Evolutionary conservation across 2,888 invertebrate species (phyloP).

Genomic region (Norana najaformis): DNA sequence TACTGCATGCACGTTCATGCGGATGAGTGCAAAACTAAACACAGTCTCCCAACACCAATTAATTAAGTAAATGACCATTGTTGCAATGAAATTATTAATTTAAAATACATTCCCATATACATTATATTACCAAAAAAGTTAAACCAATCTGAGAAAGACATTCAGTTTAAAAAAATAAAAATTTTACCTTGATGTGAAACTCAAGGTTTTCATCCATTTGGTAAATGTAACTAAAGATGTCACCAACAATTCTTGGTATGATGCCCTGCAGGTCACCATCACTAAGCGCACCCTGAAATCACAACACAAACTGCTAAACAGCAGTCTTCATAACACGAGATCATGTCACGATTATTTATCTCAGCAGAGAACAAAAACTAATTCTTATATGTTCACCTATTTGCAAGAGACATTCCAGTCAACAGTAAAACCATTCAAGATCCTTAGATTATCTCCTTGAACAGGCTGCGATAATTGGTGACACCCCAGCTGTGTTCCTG

Average conservation of each 20-base stretch:
- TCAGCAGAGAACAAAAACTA: background rate
- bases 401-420: background rate
- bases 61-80: background rate
- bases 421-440: background rate
- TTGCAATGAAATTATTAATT: background rate
- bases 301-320: background rate
- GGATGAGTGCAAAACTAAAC: too few species aligned
- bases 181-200: constrained; percentile 92
- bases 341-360: background rate
- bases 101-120: background rate
- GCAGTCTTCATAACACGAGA: background rate
- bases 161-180: background rate
- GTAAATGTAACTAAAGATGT: constrained; percentile 99
- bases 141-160: background rate
- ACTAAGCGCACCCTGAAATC: constrained; percentile 64
- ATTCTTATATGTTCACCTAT: background rate
- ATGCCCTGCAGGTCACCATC: constrained; percentile 69
- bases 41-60: background rate
- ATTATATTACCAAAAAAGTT: background rate
- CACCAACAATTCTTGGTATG: constrained; percentile 97
- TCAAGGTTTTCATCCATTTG: constrained; percentile 99
- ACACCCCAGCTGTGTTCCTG: too few species aligned
- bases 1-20: too few species aligned
- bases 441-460: background rate
- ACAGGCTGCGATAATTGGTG: background rate